Base-by-base conservation (phyloP, 2,888 invertebrate species). In the Poecilobothrus nobilitatus region DNA sequence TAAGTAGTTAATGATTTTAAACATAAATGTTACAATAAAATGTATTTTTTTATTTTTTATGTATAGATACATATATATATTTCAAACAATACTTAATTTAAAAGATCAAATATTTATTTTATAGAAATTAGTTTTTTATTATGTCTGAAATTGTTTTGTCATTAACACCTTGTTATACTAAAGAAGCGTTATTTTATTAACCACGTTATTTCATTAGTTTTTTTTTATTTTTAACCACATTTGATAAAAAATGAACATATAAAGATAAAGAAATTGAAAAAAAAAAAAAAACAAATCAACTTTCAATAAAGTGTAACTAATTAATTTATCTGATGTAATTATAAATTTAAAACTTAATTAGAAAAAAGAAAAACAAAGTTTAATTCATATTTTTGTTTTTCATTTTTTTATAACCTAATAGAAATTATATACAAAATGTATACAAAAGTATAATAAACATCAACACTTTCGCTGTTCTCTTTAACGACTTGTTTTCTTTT, bases 381-480 rank as follows among this genome's bases (percentile, higher is more conserved):
- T 27, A 27, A 4, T 27, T 27, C 27, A 4, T 27, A 27, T 27
- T 27, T 44, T 53, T 53, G 53, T 53, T 53, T n/a, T 53, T 53
- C n/a, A n/a, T n/a, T 53, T 53, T 53, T 15, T 53, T 53, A n/a
- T 44, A 3, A 12, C 6, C 15, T 15, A 18, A 53, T 12, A 53
- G 18, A 53, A 53, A 15, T 18, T 6, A 18, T 12, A 41, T 5
- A 15, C 5, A 41, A 41, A 41, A 41, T 6, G 41, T 12, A 15
- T 41, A 41, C 9, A 9, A 41, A 41, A 41, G 9, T 41, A 12
- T 41, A 12, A 41, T 4, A n/a, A 53, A 53, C 41, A 2, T 53
- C 53, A 53, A 53, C 53, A 53, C 53, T 53, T 53, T 53, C 53
- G 53, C 53, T 53, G 53, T 53, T 53, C 53, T 18, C 53, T 53